Percentiles rank a stretch among this genome's conserved stretches.
Evolutionary conservation across 2,888 invertebrate species (phyloP).

Genomic region (Drosophila stalkeri): DNA sequence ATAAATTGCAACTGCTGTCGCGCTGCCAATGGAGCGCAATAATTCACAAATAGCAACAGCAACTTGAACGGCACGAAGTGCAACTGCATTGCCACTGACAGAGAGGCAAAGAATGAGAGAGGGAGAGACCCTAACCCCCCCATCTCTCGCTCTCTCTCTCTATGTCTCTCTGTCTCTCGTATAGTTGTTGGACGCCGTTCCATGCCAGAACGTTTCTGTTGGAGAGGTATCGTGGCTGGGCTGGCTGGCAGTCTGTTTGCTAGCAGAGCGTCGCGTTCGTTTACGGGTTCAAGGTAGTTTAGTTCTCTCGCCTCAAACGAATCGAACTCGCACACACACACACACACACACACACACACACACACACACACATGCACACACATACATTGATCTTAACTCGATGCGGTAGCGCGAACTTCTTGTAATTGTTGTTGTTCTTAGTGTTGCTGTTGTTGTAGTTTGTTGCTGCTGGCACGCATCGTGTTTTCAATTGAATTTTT

Average conservation of each 20-base stretch:
- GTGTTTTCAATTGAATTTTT: constrained; percentile 37
- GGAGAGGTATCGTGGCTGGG: constrained; percentile 45
- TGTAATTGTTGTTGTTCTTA: constrained; percentile 20
- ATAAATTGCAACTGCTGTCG: constrained; percentile 76
- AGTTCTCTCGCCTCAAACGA: constrained; percentile 52
- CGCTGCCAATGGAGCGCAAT: constrained; percentile 77
- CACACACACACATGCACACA: not conserved
- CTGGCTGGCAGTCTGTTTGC: constrained; percentile 40
- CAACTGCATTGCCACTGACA: constrained; percentile 48
- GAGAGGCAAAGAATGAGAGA: not conserved
- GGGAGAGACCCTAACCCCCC: not conserved
- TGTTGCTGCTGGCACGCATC: constrained; percentile 47
- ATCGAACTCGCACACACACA: constrained; percentile 26
- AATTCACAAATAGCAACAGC: constrained; percentile 76
- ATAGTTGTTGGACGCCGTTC: constrained; percentile 27
- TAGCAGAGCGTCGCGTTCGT: constrained; percentile 50
- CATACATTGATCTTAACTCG: constrained; percentile 18
- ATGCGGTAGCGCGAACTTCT: constrained; percentile 40
- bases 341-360: not conserved
- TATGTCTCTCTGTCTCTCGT: too few relatives aligned
- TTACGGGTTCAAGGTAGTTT: constrained; percentile 77
- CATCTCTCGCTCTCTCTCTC: too few relatives aligned
- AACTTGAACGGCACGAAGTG: constrained; percentile 49
- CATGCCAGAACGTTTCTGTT: constrained; percentile 27
- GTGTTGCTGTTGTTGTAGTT: not conserved